Base-by-base conservation (phyloP, 2,888 invertebrate species). In the Lycophotia porphyrea region DNA sequence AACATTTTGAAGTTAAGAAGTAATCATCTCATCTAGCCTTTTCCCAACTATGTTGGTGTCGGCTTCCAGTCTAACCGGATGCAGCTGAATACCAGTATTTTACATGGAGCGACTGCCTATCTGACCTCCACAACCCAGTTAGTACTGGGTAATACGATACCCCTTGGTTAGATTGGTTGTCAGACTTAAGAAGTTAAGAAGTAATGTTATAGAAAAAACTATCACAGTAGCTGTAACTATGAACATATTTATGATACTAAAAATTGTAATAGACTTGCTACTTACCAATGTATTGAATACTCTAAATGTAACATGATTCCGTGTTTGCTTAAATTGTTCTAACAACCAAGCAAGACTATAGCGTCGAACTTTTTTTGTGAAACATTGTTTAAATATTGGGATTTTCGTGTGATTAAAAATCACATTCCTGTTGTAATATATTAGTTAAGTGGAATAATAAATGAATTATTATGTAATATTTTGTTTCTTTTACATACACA, bases 401-500 rank as follows among this genome's bases (percentile, higher is more conserved):
- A 15, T 47, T 63, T 66, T 60, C 74, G 8, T 74, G 72, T 75
- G 84, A 76, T 82, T 55, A 63, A 21, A 80, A 27, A 83, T 82
- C 82, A 76, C 75, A 80, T 78, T 74, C 55, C 58, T 72, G 55
- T 66, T 85, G 73, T 84, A 78, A 84, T 63, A 84, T 75, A 80
- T 77, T 80, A 76, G 1, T 60, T 74, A 42, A 61, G 68, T 36
- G 61, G 65, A 76, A 63, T 58, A 77, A 69, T 81, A 81, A 75
- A 78, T 61, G 21, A 58, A 68, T 73, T 49, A 52, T 74, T 60
- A 55, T 76, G 47, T 58, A 52, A 68, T 63, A 2, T 39, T 18
- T 36, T 72, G 60, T 76, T 44, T 24, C 31, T 11, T 63, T 63
- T 52, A 2, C 9, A 42, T 39, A 13, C 44, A 44, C 1, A 13